Percentiles rank a stretch among this genome's conserved stretches.
Evolutionary conservation across 2,797 vertebrate species (phyloP).

Genomic region (Chrysolophus pictus): DNA sequence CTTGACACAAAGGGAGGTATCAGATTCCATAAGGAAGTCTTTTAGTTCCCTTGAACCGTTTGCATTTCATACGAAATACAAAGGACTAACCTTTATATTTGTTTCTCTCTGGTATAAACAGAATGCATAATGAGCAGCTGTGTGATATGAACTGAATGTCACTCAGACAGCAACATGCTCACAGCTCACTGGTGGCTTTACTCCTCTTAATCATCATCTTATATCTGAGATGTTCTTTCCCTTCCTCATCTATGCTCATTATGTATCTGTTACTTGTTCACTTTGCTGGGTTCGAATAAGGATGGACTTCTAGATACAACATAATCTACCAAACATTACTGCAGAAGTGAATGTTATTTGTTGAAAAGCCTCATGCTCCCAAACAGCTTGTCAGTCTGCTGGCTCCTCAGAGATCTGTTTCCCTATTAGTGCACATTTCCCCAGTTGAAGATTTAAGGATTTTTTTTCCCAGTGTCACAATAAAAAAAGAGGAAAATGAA

Average conservation of each 20-base stretch:
- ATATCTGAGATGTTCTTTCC: neutral
- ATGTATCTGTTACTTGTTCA: neutral
- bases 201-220: conserved; percentile 50
- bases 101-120: conserved; percentile 32
- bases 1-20: neutral
- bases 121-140: neutral
- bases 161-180: conserved; percentile 35
- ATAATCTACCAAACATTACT: conserved; percentile 27
- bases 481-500: neutral
- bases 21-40: neutral
- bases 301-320: neutral
- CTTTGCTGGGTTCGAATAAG: neutral
- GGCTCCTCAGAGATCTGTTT: conserved; percentile 32
- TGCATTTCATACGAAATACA: conserved; percentile 37
- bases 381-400: conserved; percentile 36
- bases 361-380: conserved; percentile 15
- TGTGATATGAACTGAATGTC: conserved; percentile 48
- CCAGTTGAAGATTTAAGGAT: neutral
- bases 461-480: conserved; percentile 50
- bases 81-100: conserved; percentile 20
- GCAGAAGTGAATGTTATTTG: conserved; percentile 21
- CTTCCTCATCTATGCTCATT: neutral
- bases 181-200: conserved; percentile 42
- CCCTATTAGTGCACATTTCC: conserved; percentile 31
- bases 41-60: neutral